Evolutionary conservation across 1,140 invertebrate genomes (phyloP), one percentile per base, ranked within the genome.

Genomic region (Camponotus pennsylvanicus): DNA sequence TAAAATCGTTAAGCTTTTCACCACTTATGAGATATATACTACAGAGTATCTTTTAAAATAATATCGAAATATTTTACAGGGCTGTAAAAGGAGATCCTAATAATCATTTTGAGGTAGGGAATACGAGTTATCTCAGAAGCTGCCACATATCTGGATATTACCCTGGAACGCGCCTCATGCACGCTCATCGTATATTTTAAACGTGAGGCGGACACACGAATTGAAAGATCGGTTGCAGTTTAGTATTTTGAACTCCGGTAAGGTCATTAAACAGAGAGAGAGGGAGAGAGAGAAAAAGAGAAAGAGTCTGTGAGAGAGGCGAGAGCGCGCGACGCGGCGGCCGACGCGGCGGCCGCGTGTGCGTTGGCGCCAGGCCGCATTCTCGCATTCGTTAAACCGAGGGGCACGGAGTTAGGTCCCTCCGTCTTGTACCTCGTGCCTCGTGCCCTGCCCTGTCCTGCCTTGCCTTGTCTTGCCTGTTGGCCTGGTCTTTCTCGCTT

Each of bases 331-430:
- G 89, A 92, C 89, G 86, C 90, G 89, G 85, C 89, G 40, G 82
- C 86, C 45, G 79, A 66, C 79, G 84, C 87, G 76, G 69, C 67
- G 64, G 64, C 77, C 75, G 77, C 73, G 93, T 93, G 90, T 93
- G 91, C 90, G 92, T 93, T 94, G 94, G 93, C 94, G 94, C 94
- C 94, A 94, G 93, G 93, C 93, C 91, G 92, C 94, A 94, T 94
- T 94, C 94, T 94, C 93, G 93, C 92, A 93, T 94, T 94, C 89
- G 92, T 94, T 94, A 80, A 93, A 93, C 92, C 78, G 90, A 93
- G 89, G 49, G 49, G 88, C 91, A 85, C 63, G 80, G 86, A 82
- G 88, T 90, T 82, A 70, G 52, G 42, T 82, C 71, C 55, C 64
- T 85, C 89, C 64, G 61, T 32, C 66, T 80, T 66, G 42, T 79